These are phyloP conservation scores for Perizoma flavofasciatum DNA, from an alignment of 2,888 invertebrate genomes.

Conservation along the genomic window DNA sequence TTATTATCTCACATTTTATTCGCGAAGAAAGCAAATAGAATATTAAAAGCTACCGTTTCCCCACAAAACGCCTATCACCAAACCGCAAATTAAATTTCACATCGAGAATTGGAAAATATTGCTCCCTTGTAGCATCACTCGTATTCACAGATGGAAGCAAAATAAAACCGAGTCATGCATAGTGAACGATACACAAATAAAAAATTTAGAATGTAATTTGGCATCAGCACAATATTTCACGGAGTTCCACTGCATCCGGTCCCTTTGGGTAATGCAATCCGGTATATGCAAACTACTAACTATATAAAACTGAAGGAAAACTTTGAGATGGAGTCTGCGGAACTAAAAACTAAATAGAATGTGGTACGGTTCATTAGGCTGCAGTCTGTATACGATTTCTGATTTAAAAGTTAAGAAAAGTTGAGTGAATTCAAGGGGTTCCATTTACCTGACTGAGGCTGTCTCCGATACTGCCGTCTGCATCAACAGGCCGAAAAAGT, in stretches of 20 bases:
- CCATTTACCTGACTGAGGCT: conserved; percentile 78
- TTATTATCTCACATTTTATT: conserved; percentile 25
- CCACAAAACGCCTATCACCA: conserved; percentile 55
- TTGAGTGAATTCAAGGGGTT: conserved; percentile 13
- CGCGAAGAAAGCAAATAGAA: conserved; percentile 42
- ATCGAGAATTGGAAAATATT: conserved; percentile 67
- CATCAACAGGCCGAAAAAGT: conserved; percentile 70
- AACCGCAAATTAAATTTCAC: conserved; percentile 66
- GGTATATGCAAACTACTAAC: conserved; percentile 54
- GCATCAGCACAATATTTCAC: conserved; percentile 45
- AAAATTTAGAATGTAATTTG: conserved; percentile 55
- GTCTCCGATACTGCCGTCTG: conserved; percentile 76
- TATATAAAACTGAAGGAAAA: conserved; percentile 47
- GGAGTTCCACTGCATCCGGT: conserved; percentile 36
- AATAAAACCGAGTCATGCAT: conserved; percentile 50
- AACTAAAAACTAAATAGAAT: conserved; percentile 59
- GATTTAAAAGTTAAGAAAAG: conserved; percentile 48
- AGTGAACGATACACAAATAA: conserved; percentile 42
- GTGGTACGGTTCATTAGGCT: conserved; percentile 64
- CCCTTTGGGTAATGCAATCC: conserved; percentile 51
- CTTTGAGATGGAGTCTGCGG: conserved; percentile 52
- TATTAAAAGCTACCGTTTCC: conserved; percentile 45
- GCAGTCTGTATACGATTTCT: conserved; percentile 48
- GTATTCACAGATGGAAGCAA: conserved; percentile 66
- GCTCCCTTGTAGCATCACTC: conserved; percentile 61